Percentiles rank a stretch among this genome's conserved stretches.
Evolutionary conservation across 2,888 invertebrate species (phyloP).

Genomic region (Parnassius glacialis): DNA sequence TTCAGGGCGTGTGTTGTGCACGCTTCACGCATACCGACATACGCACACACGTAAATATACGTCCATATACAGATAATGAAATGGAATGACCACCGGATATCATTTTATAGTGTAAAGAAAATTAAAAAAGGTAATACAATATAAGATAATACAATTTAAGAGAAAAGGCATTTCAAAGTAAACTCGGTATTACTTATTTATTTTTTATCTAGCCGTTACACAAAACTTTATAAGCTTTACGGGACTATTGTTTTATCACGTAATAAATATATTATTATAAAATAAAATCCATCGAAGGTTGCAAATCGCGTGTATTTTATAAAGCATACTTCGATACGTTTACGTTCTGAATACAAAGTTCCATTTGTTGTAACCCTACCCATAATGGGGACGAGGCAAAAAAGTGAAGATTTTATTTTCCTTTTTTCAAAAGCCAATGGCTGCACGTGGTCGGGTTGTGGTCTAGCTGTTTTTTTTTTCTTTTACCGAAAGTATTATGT

Average conservation of each 20-base stretch:
- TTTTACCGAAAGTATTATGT: slow-evolving; percentile 70
- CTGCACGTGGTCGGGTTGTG: slow-evolving; percentile 79
- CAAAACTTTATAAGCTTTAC: too few relatives aligned
- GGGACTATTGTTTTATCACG: too few relatives aligned
- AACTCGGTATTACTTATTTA: too few relatives aligned
- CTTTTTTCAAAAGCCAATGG: slow-evolving; percentile 58
- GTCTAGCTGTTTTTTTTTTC: slow-evolving; percentile 60
- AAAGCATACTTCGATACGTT: slow-evolving; percentile 45
- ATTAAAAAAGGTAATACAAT: too few relatives aligned
- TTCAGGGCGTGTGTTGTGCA: slow-evolving; percentile 51
- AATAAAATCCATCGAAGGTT: neutral
- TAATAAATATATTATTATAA: too few relatives aligned
- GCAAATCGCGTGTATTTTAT: slow-evolving; percentile 10
- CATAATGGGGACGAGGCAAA: slow-evolving; percentile 58
- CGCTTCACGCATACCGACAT: slow-evolving; percentile 47
- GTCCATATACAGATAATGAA: slow-evolving; percentile 29
- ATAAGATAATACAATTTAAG: too few relatives aligned
- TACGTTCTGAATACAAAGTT: slow-evolving; percentile 59
- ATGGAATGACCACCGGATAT: neutral
- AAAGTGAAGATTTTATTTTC: slow-evolving; percentile 63
- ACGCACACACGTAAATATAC: slow-evolving; percentile 23
- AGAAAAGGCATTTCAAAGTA: too few relatives aligned
- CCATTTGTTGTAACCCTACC: slow-evolving; percentile 74
- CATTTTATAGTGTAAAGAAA: too few relatives aligned
- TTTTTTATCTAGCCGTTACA: too few relatives aligned